A percentile compares a stretch with the other conserved stretches of the same genome.
Conservation (phyloP, 2,888 invertebrate genomes). For the Acrocera orbiculus region DNA sequence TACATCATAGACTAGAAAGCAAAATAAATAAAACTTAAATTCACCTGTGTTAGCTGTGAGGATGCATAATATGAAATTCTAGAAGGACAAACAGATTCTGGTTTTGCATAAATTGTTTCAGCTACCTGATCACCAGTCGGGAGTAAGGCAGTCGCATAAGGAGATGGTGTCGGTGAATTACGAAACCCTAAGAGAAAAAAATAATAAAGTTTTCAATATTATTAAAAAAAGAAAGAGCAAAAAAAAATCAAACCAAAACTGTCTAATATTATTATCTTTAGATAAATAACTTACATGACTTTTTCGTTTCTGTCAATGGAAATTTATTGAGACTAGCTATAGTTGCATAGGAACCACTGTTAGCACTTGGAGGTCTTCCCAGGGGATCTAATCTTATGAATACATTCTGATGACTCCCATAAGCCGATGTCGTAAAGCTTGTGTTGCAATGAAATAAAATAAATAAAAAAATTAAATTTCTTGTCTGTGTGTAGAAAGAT, state of each 20-base stretch:
- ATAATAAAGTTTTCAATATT: no score
- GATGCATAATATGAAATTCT: slow-evolving; percentile 54
- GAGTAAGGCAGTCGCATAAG: slow-evolving; percentile 49
- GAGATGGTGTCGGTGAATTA: slow-evolving; percentile 40
- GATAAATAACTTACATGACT: slow-evolving; percentile 26
- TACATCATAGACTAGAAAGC: no score
- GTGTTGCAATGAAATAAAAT: no score
- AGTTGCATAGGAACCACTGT: slow-evolving; percentile 65
- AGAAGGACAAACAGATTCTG: slow-evolving; percentile 37
- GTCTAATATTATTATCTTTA: neutral
- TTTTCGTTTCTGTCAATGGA: slow-evolving; percentile 34
- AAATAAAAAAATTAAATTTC: no score
- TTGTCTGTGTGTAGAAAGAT: no score
- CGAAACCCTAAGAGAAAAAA: no score
- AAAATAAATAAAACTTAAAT: no score
- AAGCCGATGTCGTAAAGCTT: slow-evolving; percentile 58
- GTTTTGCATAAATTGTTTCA: slow-evolving; percentile 39
- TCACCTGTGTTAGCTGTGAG: slow-evolving; percentile 46
- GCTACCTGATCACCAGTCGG: slow-evolving; percentile 32
- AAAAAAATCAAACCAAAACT: neutral
- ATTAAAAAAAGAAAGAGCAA: neutral
- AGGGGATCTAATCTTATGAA: slow-evolving; percentile 55
- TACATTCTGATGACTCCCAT: slow-evolving; percentile 60
- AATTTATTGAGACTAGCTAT: slow-evolving; percentile 67
- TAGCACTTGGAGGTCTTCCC: slow-evolving; percentile 53